Base-by-base conservation (phyloP, 2,888 invertebrate genomes). In the Spicauda simplicius region DNA sequence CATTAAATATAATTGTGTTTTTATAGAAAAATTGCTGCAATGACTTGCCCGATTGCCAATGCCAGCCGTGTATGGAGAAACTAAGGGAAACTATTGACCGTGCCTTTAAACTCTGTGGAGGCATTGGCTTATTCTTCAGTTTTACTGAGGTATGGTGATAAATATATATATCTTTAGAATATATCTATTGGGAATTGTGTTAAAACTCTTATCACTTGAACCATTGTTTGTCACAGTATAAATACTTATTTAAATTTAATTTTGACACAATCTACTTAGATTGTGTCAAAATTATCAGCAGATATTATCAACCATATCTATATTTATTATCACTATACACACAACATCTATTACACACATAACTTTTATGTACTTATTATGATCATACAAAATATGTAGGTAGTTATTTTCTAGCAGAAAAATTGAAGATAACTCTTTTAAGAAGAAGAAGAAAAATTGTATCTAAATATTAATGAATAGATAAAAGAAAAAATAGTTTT, bases 61-160 rank as follows among this genome's bases (percentile, higher is more conserved):
- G 97, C 83, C 88, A 94, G 33, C 94, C 96, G 0, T 98, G 98
- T 85, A 95, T 96, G 92, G 94, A 94, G 10, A 95, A 94, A 84
- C 91, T 97, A 68, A 96, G 96, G 83, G 95, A 94, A 74, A 96
- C 95, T 33, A 97, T 98, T 77, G 96, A 97, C 80, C 96, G 97
- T 84, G 98, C 97, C 0, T 97, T 98, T 82, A 97, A 97, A 83
- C 93, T 97, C 18, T 97, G 97, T 77, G 99, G 99, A 58, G 98
- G 98, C 70, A 96, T 99, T 78, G 98, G 98, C 67, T 94, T 99
- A 30, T 98, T 99, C 94, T 99, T 99, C 94, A 98, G 98, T 84
- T 99, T 99, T 83, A 98, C 98, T 57, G 99, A 99, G 97, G 99
- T 98, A 94, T 93, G 91, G 2, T 0, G 16, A 16, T n/a, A 0